Conservation (phyloP, 2,113 vertebrate species). For the Hepsetus odoe region DNA sequence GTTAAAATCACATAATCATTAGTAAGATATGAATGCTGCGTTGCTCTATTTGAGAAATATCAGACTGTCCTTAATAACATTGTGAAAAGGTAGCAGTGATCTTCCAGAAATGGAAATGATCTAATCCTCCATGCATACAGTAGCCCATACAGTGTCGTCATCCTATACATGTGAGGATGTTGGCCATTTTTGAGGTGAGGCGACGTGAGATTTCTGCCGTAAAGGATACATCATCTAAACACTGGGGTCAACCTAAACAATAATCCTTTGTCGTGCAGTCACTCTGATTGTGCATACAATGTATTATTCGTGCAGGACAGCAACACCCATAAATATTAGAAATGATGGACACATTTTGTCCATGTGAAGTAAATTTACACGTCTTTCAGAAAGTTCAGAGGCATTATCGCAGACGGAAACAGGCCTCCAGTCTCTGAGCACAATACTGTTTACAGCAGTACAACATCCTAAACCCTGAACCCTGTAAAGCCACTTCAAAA, state of each 20-base stretch:
- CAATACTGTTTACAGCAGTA: slow-evolving; percentile 19
- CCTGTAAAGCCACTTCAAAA: slow-evolving; percentile 23
- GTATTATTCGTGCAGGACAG: slow-evolving; percentile 24
- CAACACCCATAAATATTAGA: slow-evolving; percentile 52
- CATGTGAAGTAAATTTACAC: slow-evolving; percentile 34
- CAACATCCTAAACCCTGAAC: slow-evolving; percentile 6
- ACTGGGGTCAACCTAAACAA: slow-evolving; percentile 20
- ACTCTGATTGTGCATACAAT: slow-evolving; percentile 22
- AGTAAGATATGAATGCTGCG: no score
- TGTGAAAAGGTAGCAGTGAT: not conserved
- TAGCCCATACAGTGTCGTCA: not conserved
- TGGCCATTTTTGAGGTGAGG: not conserved
- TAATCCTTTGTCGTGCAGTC: slow-evolving; percentile 27
- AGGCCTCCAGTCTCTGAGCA: not conserved
- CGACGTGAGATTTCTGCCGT: not conserved
- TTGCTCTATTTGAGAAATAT: no score
- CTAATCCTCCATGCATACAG: not conserved
- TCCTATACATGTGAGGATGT: not conserved
- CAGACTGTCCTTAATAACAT: no score
- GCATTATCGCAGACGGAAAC: slow-evolving; percentile 1
- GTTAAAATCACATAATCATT: no score
- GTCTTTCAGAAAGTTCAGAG: slow-evolving; percentile 30
- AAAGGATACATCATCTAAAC: slow-evolving; percentile 42
- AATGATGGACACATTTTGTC: slow-evolving; percentile 20
- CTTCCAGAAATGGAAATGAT: not conserved